Evolutionary conservation across 2,888 invertebrate species (phyloP), one percentile per base, ranked within the genome.

Genomic region (Icerya purchasi): DNA sequence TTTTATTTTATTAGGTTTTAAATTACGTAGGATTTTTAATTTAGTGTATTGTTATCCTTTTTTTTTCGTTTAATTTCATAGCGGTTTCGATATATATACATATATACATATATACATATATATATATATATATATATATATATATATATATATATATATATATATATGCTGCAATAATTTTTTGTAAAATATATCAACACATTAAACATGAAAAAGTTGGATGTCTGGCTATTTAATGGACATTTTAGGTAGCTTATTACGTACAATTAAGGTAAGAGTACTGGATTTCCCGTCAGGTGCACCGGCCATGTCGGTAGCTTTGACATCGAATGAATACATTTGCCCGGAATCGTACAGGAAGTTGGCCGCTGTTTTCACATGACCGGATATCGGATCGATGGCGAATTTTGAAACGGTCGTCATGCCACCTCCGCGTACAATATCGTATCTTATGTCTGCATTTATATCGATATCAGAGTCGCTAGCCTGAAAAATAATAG

Each of bases 261-360:
- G 80, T 70, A 86, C 88, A 70, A 88, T 86, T 61, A 89, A 86
- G 70, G 87, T 88, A 57, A 84, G 84, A 64, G 88, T 87, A 55
- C 86, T 82, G 8, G 87, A 87, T 62, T 80, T 80, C 1, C 89
- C 89, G 67, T 85, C 84, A 67, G 86, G 84, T 53, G 83, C 83
- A 1, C 89, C 89, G 22, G 77, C 75, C 61, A 82, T 78, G 69
- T 90, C 89, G 0, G 86, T 87, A 10, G 88, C 90, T 72, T 87
- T 87, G 10, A 89, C 86, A 71, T 89, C 88, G 67, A 89, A 88
- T 0, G 87, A 86, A 68, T 83, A 87, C 52, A 89, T 83, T 63
- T 80, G 77, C 1, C 86, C 86, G 20, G 82, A 82, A 64, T 83
- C 82, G 57, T 78, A 73, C 0, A 78, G 74, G 61, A 88, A 80